Conservation (phyloP, 2,797 vertebrate genomes). For the Sylvia borin region DNA sequence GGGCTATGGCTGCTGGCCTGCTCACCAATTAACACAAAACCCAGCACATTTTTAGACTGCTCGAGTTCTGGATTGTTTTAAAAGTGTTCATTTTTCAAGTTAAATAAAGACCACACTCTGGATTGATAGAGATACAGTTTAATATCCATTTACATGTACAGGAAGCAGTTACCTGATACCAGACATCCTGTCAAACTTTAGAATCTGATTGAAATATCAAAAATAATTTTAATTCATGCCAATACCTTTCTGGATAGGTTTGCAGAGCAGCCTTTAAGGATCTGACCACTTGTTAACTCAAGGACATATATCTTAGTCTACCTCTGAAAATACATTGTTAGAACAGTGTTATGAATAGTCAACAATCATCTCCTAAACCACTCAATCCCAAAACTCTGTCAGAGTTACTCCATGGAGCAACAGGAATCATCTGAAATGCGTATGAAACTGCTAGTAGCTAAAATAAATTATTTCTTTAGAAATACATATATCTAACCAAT, state of each 20-base stretch:
- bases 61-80: background rate
- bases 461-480: background rate
- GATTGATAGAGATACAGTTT: background rate
- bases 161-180: background rate
- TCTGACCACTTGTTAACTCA: background rate
- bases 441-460: background rate
- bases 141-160: background rate
- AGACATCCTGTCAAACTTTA: background rate
- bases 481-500: background rate
- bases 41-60: background rate
- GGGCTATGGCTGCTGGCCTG: background rate
- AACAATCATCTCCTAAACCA: background rate
- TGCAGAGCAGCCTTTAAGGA: background rate
- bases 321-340: background rate
- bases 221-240: background rate
- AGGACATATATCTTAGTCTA: background rate
- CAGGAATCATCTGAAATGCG: background rate
- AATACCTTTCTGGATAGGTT: background rate
- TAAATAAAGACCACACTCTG: background rate
- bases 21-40: background rate
- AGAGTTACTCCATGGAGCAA: background rate
- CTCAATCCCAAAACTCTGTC: background rate
- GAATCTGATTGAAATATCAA: background rate
- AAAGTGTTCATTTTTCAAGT: background rate
- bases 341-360: background rate